Base-by-base conservation (phyloP, 2,113 vertebrate species). In the Eupsittula cactorum region DNA sequence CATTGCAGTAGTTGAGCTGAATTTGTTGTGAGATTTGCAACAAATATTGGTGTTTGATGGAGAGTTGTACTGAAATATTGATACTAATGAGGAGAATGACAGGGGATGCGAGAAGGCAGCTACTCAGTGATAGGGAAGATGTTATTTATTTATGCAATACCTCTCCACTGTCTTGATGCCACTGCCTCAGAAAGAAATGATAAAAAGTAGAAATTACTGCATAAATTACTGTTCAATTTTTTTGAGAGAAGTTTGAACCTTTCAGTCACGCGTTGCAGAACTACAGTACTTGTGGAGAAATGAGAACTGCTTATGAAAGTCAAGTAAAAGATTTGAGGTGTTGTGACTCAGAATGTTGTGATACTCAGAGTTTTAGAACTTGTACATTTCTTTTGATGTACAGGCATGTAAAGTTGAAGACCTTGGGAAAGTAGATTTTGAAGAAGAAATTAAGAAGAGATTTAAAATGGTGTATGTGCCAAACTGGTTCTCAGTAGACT, bases 391-490 rank as follows among this genome's bases (percentile, higher is more conserved):
- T 63, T 95, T 78, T 96, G 24, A 13, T 84, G 46, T 62, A 11
- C 82, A 99, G 99, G 99, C 99, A 12, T 99, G 99, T 89, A 99
- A 99, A 97, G 99, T 99, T 28, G 99, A 99, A 98, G 99, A 99
- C 92, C 97, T 99, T 86, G 99, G 99, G 27, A 99, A 99, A 98
- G 99, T 99, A 93, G 99, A 99, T 96, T 99, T 99, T 97, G 99
- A 99, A 83, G 99, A 99, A 96, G 99, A 99, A 98, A 99, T 99
- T 93, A 99, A 99, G 96, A 99, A 99, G 96, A 99, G 99, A 84
- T 99, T 99, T 98, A 99, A 99, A 98, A 99, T 99, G 99, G 99
- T 99, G 24, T 99, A 99, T 82, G 99, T 99, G 96, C 99, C 99
- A 97, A 99, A 99, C 95, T 99, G 99, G 99, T 99, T 99, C 98